Conservation (phyloP, 2,113 vertebrate genomes). For the Siniperca knerii region DNA sequence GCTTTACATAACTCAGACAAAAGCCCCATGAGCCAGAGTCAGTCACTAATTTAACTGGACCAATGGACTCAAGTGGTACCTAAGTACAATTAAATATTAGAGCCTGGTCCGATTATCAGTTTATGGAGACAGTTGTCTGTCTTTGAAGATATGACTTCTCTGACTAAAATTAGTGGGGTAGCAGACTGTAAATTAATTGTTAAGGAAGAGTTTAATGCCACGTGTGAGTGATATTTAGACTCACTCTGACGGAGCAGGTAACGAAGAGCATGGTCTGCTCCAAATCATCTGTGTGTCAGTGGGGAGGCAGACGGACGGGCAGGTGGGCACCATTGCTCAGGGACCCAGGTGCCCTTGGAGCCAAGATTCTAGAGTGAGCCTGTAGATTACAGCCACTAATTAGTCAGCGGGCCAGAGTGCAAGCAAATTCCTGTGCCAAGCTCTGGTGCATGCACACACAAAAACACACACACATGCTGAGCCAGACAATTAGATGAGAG, state of each 20-base stretch:
- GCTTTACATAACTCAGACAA: slow-evolving; percentile 4
- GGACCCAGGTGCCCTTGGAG: slow-evolving; percentile 45
- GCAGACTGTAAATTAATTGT: neutral
- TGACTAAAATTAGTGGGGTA: neutral
- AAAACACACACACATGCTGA: slow-evolving; percentile 10
- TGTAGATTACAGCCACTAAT: slow-evolving; percentile 69
- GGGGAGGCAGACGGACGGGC: slow-evolving; percentile 57
- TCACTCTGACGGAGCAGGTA: slow-evolving; percentile 1
- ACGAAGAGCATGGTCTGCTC: neutral
- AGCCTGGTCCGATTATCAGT: neutral
- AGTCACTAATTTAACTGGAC: neutral
- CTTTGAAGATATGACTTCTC: neutral
- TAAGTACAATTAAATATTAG: neutral
- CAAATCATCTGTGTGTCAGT: slow-evolving; percentile 52
- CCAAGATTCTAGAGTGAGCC: slow-evolving; percentile 48
- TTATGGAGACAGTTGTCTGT: neutral
- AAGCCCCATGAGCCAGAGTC: neutral
- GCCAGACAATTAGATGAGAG: neutral
- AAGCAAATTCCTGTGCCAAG: slow-evolving; percentile 34
- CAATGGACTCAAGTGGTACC: neutral
- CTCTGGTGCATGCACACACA: neutral
- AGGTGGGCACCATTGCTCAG: slow-evolving; percentile 47
- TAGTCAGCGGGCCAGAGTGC: slow-evolving; percentile 59
- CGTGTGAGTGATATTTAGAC: neutral
- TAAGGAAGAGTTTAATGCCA: neutral